These are phyloP conservation scores for Lepidurus packardi DNA, from an alignment of 1,140 invertebrate species.

Conservation along the genomic window DNA sequence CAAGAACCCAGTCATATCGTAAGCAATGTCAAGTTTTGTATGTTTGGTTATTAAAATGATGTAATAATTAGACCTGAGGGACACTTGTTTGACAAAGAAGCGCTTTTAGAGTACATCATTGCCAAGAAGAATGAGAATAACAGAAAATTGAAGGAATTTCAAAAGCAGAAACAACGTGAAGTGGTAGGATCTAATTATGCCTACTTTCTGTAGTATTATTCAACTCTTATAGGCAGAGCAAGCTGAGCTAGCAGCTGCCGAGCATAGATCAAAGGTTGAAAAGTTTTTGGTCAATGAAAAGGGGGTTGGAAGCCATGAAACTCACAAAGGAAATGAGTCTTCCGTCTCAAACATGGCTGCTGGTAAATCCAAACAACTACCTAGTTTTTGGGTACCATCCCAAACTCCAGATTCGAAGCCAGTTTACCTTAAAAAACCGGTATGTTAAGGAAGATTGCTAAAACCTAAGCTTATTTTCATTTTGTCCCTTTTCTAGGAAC, in stretches of 20 bases:
- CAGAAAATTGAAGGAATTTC: conserved; percentile 85
- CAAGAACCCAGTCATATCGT: conserved; percentile 79
- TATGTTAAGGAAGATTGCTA: conserved; percentile 42
- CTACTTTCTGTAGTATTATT: conserved; percentile 29
- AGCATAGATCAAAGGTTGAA: conserved; percentile 61
- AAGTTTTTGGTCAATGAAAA: conserved; percentile 51
- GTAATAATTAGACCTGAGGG: conserved; percentile 67
- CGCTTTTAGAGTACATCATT: conserved; percentile 91
- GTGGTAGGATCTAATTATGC: conserved; percentile 46
- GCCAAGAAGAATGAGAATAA: conserved; percentile 90
- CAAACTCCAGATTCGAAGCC: conserved; percentile 79
- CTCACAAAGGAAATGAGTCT: conserved; percentile 24
- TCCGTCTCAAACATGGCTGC: conserved; percentile 68
- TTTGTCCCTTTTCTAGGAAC: conserved; percentile 53
- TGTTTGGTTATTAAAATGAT: neutral
- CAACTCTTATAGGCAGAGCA: conserved; percentile 48
- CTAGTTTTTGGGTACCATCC: conserved; percentile 96
- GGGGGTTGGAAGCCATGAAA: conserved; percentile 32
- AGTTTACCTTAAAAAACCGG: conserved; percentile 70
- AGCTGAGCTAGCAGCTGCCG: conserved; percentile 59
- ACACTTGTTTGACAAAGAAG: conserved; percentile 94
- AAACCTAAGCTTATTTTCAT: neutral
- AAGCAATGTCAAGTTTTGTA: conserved; percentile 40
- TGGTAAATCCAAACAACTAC: conserved; percentile 65
- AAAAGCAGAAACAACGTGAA: conserved; percentile 68